Evolutionary conservation across 2,113 vertebrate genomes (phyloP).

Genomic region (Hippotragus niger): DNA sequence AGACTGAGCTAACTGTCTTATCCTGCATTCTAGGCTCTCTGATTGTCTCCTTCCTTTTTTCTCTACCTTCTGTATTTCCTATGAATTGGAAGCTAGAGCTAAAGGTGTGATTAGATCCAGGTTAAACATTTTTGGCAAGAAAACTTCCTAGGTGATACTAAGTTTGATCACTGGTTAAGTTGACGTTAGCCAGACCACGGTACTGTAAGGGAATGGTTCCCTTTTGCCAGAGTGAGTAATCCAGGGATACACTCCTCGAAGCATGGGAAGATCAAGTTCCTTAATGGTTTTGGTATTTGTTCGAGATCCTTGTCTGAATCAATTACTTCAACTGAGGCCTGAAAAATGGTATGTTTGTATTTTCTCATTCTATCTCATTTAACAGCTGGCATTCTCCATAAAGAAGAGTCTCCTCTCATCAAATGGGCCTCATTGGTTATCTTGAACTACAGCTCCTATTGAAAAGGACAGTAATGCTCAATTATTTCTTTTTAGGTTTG

Average conservation of each 20-base stretch:
- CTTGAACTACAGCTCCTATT: neutral
- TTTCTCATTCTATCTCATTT: neutral
- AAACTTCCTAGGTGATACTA: neutral
- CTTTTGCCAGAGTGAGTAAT: neutral
- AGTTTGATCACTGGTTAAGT: neutral
- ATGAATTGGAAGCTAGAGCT: neutral
- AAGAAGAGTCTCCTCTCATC: neutral
- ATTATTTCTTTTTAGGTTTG: conserved; percentile 20
- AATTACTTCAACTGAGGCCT: conserved; percentile 7
- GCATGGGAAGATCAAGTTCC: neutral
- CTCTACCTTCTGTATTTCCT: neutral
- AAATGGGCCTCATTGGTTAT: neutral
- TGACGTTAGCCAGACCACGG: neutral
- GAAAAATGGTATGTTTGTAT: neutral
- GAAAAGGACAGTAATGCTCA: conserved; percentile 42
- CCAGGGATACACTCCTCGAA: neutral
- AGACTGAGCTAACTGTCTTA: neutral
- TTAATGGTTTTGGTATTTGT: neutral
- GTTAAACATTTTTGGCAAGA: neutral
- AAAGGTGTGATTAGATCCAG: neutral
- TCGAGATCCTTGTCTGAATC: neutral
- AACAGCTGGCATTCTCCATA: neutral
- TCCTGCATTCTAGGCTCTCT: neutral
- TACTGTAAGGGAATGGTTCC: neutral
- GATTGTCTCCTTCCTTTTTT: neutral